Evolutionary conservation across 2,113 vertebrate species (phyloP).

Genomic region (Carlito syrichta): DNA sequence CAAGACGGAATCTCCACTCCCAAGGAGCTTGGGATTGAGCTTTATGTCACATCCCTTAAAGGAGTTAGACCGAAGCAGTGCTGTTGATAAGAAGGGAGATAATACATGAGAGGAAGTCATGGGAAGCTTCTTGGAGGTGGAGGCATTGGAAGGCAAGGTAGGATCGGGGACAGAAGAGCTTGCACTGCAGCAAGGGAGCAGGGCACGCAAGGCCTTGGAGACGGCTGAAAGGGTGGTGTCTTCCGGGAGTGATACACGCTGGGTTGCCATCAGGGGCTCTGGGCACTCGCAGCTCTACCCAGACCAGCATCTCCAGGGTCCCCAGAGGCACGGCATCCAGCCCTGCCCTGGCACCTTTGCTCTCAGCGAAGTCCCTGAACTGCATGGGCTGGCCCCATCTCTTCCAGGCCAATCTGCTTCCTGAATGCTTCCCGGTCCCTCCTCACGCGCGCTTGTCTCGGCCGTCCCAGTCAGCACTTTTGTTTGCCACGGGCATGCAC

Average conservation of each 20-base stretch:
- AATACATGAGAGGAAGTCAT: background rate
- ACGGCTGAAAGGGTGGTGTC: background rate
- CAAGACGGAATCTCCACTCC: background rate
- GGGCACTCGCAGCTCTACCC: fast-evolving
- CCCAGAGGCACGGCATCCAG: background rate
- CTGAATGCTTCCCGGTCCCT: background rate
- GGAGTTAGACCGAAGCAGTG: background rate
- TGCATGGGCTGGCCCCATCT: background rate
- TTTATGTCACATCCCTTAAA: background rate
- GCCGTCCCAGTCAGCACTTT: background rate
- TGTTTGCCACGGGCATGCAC: background rate
- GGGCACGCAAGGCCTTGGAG: background rate
- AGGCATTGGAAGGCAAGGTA: background rate
- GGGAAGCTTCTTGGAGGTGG: background rate
- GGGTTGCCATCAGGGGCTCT: too few species aligned
- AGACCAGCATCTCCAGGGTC: background rate
- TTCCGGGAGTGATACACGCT: background rate
- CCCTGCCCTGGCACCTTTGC: background rate
- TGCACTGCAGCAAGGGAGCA: background rate
- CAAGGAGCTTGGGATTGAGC: background rate
- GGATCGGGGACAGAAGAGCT: background rate
- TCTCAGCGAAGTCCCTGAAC: background rate
- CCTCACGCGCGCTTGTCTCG: background rate
- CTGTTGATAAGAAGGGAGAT: background rate
- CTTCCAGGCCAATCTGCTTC: background rate